Conservation (phyloP, 2,888 invertebrate species). For the Chrysodeixis includens region DNA sequence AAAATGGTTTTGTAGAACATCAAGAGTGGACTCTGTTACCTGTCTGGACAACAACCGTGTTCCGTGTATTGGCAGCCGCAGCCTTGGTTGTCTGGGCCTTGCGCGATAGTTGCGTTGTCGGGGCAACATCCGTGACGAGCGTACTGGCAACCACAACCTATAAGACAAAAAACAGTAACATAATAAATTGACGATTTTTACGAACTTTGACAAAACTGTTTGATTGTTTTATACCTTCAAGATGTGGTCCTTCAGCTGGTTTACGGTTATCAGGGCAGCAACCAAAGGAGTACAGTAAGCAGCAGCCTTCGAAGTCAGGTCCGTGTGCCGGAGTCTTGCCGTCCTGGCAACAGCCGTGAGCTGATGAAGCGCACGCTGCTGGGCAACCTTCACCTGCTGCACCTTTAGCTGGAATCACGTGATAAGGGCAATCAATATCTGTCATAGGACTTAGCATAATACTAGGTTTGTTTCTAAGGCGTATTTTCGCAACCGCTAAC, state of each 20-base stretch:
- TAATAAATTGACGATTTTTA: too few relatives aligned
- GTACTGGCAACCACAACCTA: constrained; percentile 94
- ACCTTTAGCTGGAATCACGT: constrained; percentile 89
- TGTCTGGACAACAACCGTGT: constrained; percentile 96
- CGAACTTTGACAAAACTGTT: background rate
- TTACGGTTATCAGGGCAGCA: constrained; percentile 97
- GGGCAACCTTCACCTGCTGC: constrained; percentile 93
- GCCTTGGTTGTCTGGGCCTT: constrained; percentile 94
- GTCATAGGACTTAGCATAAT: too few relatives aligned
- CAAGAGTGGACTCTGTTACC: constrained; percentile 66
- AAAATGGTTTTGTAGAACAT: background rate
- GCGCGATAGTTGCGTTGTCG: constrained; percentile 93
- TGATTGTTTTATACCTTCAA: constrained; percentile 86
- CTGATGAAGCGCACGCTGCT: constrained; percentile 91
- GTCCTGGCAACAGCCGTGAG: constrained; percentile 97
- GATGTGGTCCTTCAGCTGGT: constrained; percentile 94
- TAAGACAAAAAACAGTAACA: background rate
- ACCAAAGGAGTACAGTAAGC: constrained; percentile 92
- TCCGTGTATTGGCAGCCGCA: constrained; percentile 94
- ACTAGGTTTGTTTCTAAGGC: too few relatives aligned
- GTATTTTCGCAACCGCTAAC: too few relatives aligned
- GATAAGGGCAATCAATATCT: too few relatives aligned
- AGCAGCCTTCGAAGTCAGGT: constrained; percentile 94
- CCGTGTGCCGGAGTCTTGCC: constrained; percentile 96
- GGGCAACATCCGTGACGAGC: constrained; percentile 96